phyloP scores from a whole-genome alignment of 2,113 vertebrate genomes.

The Fulmarus glacialis region DNA sequence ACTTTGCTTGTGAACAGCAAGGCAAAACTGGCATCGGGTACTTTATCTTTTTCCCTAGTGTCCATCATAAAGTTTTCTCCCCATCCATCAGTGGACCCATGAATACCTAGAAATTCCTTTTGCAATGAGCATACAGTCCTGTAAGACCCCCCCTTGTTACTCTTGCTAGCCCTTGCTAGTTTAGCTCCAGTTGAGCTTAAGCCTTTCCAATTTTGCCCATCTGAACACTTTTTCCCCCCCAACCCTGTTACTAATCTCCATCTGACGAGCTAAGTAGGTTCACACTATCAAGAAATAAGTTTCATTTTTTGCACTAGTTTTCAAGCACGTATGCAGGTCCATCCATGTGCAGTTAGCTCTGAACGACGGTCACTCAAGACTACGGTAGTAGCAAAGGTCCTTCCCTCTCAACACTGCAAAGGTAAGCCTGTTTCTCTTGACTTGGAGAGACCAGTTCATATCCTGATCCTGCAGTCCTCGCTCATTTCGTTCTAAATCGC shows the following conservation, averaged over 20 bases:
- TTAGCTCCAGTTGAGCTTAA: not conserved
- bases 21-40: not conserved
- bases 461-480: not conserved
- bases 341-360: not conserved
- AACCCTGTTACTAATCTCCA: not conserved
- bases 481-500: not conserved
- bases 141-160: not conserved
- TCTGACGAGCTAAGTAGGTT: not conserved
- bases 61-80: not conserved
- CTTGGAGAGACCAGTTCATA: not conserved
- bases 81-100: not conserved
- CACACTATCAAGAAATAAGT: not conserved
- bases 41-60: not conserved
- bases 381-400: not conserved
- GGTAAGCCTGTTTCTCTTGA: not conserved
- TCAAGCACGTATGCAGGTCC: not conserved
- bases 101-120: not conserved
- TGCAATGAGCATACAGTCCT: not conserved
- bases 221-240: rapidly evolving
- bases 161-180: not conserved
- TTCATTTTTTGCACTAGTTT: not conserved
- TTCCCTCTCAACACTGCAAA: not conserved
- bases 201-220: not conserved
- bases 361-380: not conserved
- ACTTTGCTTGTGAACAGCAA: not conserved